These are phyloP conservation scores for Drosophila affinis DNA, from an alignment of 2,888 invertebrate species.

Conservation along the genomic window DNA sequence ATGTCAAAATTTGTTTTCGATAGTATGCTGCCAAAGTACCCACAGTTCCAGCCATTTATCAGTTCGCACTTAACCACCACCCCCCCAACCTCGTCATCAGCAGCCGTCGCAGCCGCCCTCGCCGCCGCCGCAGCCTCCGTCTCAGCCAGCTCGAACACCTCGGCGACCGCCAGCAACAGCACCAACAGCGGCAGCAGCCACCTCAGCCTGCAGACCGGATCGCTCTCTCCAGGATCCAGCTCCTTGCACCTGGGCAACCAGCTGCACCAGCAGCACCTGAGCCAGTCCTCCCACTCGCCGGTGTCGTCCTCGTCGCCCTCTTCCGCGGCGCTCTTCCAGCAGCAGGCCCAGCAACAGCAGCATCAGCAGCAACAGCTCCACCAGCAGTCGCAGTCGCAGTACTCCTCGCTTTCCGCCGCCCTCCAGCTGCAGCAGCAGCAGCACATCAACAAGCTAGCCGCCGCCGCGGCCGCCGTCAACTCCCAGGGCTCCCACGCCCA, in stretches of 20 bases:
- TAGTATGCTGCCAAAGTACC: constrained; percentile 98
- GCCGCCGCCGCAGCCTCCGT: constrained; percentile 82
- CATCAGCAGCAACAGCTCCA: constrained; percentile 64
- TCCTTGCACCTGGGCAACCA: constrained; percentile 65
- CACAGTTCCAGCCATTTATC: constrained; percentile 87
- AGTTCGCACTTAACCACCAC: constrained; percentile 84
- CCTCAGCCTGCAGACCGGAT: constrained; percentile 63
- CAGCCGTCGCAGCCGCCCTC: constrained; percentile 87
- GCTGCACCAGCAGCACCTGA: constrained; percentile 69
- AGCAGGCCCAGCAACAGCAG: constrained; percentile 65
- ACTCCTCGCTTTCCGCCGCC: constrained; percentile 84
- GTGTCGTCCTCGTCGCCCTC: constrained; percentile 83
- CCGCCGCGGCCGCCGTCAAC: constrained; percentile 80
- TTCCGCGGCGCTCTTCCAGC: constrained; percentile 71
- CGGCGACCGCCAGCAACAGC: constrained; percentile 73
- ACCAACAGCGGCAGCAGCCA: constrained; percentile 82
- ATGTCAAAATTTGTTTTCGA: constrained; percentile 99
- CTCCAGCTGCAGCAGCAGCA: constrained; percentile 80
- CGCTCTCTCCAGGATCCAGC: constrained; percentile 75
- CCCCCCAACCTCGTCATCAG: constrained; percentile 87
- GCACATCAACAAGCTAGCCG: constrained; percentile 81
- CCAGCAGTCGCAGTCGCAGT: constrained; percentile 70
- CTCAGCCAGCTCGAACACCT: constrained; percentile 48
- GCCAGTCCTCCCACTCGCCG: constrained; percentile 82
- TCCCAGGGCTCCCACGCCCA: constrained; percentile 69